Conservation (phyloP, 2,888 invertebrate species). For the Latrodectus hesperus region DNA sequence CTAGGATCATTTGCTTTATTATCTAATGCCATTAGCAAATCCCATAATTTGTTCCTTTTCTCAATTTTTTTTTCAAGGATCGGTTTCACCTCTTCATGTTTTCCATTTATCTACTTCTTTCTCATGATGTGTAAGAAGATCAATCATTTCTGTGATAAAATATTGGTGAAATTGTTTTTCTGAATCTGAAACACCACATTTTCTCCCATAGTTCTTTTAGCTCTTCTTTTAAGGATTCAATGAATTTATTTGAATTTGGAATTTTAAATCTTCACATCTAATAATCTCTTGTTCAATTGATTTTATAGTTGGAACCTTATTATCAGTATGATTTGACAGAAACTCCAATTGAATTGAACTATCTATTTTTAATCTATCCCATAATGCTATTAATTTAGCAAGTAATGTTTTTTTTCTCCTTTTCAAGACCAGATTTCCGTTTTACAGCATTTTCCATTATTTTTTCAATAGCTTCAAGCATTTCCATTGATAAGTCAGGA, state of each 20-base stretch:
- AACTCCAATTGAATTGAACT: background rate
- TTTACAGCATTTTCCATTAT: constrained; percentile 5
- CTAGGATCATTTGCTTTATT: constrained; percentile 85
- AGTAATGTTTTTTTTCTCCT: constrained; percentile 11
- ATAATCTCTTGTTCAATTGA: constrained; percentile 30
- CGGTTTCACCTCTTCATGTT: constrained; percentile 73
- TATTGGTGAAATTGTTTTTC: background rate
- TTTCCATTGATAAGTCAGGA: constrained; percentile 22
- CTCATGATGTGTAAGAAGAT: constrained; percentile 86
- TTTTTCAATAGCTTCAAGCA: constrained; percentile 28
- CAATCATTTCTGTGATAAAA: constrained; percentile 81
- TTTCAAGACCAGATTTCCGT: constrained; percentile 9
- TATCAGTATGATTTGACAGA: constrained; percentile 17
- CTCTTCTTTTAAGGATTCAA: constrained; percentile 83
- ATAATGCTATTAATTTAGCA: constrained; percentile 22
- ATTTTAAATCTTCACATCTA: constrained; percentile 26
- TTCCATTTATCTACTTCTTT: constrained; percentile 83
- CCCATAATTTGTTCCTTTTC: constrained; percentile 83
- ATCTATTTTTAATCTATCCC: constrained; percentile 29
- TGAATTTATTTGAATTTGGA: constrained; percentile 75
- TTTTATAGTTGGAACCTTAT: constrained; percentile 8
- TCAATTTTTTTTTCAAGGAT: constrained; percentile 78
- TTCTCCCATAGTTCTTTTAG: constrained; percentile 85
- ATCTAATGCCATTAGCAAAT: constrained; percentile 85
- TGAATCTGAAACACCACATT: constrained; percentile 80